Evolutionary conservation across 2,888 invertebrate species (phyloP).

Genomic region (Therioaphis trifolii): DNA sequence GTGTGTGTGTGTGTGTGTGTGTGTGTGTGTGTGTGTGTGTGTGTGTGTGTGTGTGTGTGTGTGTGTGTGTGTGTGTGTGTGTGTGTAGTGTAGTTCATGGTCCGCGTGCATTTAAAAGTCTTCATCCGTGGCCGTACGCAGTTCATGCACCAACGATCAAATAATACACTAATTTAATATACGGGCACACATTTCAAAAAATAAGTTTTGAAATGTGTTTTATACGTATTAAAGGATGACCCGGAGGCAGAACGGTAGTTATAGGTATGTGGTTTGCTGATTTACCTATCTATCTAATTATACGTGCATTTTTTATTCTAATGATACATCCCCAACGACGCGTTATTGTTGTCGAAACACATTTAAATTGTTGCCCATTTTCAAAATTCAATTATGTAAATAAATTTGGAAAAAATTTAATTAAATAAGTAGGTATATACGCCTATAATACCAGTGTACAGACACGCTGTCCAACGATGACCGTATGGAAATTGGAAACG

Average conservation of each 20-base stretch:
- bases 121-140: slow-evolving; percentile 31
- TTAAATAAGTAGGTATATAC: not conserved
- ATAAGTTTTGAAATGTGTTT: slow-evolving; percentile 11
- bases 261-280: not conserved
- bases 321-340: too few relatives aligned
- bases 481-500: not conserved
- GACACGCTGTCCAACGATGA: too few relatives aligned
- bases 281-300: slow-evolving; percentile 22
- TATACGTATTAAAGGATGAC: not conserved
- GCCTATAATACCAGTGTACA: too few relatives aligned
- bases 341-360: not conserved
- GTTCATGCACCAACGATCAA: not conserved
- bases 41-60: not conserved
- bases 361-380: slow-evolving; percentile 12
- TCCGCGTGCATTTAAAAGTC: slow-evolving; percentile 18
- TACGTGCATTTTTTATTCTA: slow-evolving; percentile 11
- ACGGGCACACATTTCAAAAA: not conserved
- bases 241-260: not conserved
- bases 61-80: too few relatives aligned
- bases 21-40: not conserved
- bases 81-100: slow-evolving; percentile 40
- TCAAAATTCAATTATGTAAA: slow-evolving; percentile 2
- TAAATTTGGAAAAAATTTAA: not conserved
- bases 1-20: too few relatives aligned
- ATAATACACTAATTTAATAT: not conserved